Evolutionary conservation across 2,797 vertebrate species (phyloP).

Genomic region (Cyprinella venusta): DNA sequence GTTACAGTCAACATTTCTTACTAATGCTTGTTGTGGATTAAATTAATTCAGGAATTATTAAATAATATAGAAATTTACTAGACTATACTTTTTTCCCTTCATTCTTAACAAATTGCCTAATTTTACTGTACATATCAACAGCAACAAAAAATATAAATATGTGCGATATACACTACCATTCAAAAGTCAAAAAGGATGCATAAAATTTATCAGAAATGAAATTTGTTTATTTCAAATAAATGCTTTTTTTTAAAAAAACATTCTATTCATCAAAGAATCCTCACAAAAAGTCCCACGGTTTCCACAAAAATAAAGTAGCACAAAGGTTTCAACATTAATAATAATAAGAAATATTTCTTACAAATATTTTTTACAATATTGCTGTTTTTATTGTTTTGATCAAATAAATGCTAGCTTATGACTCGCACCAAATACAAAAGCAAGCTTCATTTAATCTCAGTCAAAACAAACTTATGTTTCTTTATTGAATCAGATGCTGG

Average conservation of each 20-base stretch:
- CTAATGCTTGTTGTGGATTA: not conserved
- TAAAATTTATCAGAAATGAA: not conserved
- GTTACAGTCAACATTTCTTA: not conserved
- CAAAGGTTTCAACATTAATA: not conserved
- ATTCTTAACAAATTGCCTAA: too few species aligned
- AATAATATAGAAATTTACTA: not conserved
- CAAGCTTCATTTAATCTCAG: not conserved
- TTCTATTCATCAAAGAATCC: too few species aligned
- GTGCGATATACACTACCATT: not conserved
- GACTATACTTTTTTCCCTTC: not conserved
- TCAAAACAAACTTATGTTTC: slow-evolving; percentile 10
- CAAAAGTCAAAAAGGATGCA: not conserved
- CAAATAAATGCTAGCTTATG: not conserved
- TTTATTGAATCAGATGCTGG: not conserved
- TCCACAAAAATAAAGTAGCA: not conserved
- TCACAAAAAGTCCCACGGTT: not conserved
- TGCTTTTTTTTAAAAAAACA: too few species aligned
- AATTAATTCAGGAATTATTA: not conserved
- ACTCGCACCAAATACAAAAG: not conserved
- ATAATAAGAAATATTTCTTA: not conserved
- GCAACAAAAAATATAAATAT: too few species aligned
- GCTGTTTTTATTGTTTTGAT: not conserved
- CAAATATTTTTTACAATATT: too few species aligned
- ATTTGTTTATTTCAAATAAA: too few species aligned
- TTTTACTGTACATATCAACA: too few species aligned